Evolutionary conservation across 1,140 invertebrate species (phyloP), one percentile per base, ranked within the genome.

Genomic region (Tetramorium parvispinum): DNA sequence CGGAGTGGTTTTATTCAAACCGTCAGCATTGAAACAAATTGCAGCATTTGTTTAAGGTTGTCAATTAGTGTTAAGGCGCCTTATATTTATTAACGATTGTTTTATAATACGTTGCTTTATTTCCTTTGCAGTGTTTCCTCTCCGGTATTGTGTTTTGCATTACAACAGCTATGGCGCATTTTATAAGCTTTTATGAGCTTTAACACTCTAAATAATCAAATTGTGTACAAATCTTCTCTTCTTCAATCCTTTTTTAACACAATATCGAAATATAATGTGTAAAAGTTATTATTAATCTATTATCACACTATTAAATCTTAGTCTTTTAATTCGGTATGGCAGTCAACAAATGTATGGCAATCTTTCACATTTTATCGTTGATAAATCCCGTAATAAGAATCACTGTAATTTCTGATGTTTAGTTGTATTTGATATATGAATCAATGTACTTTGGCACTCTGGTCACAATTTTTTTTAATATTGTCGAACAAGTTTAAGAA

Each of bases 361-460:
- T 81, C 13, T 43, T 79, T 63, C 24, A 24, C 8, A 46, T 81
- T 70, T 55, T 16, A 24, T 16, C 18, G n/a, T n/a, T 21, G 37
- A 27, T 43, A 53, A 18, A 3, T 66, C 10, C n/a, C 18, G 24
- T 27, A 18, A 0, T 51, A n/a, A 8, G 8, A 24, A 10, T 55
- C 46, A 43, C 21, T 40, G 40, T 11, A 70, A 13, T 51, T 21
- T 24, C 0, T 16, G 27, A 5, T 40, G 43, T 3, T 13, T 46
- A 66, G 10, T 24, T 68, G 10, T 32, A 55, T 40, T 55, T 51
- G 8, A 40, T 18, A 16, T 55, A 21, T 57, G n/a, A 40, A 70
- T 46, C 46, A n/a, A 68, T 11, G 79, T 83, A 59, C 27, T 83
- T 83, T 83, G 79, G 53, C 79, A 83, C 79, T 75, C 40, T 61